Evolutionary conservation across 2,888 invertebrate genomes (phyloP), one percentile per base, ranked within the genome.

Genomic region (Ectropis crepuscularia): DNA sequence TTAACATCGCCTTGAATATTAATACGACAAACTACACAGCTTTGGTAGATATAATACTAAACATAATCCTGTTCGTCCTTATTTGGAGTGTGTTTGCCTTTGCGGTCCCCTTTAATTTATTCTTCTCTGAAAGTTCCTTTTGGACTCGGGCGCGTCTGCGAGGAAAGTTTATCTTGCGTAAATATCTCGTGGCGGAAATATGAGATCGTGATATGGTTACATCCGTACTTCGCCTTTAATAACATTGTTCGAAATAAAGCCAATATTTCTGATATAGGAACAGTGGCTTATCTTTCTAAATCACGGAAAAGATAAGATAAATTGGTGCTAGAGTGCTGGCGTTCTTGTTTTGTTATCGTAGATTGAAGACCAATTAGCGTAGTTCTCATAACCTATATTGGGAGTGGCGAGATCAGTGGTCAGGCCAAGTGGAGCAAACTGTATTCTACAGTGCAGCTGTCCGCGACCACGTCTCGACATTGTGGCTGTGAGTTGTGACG

Each of bases 401-500:
- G 41, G 49, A 43, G 50, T 53, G 48, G 42, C 36, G 53, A 82
- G 79, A 77, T 82, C 75, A 83, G 77, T 82, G 81, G 81, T 77
- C 79, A 81, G 83, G 50, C 76, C 76, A 80, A 81, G 75, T 79
- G 77, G 77, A 73, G 72, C 78, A 71, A 64, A 70, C 70, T 68
- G 77, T 76, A 75, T 69, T 71, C 73, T 67, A 67, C 72, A 64
- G 45, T 69, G 71, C 69, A 68, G 63, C 69, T 71, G 73, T 55
- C 65, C 67, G 63, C 60, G 55, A 50, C 58, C 63, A 54, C 59
- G 72, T 71, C 69, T 70, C 68, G 63, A 65, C 72, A 63, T 69
- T 70, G 68, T 72, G 63, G 57, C 61, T 63, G 66, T 88, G 88
- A 89, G 57, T 58, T 63, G 66, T 88, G 88, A 89, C 85, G 88